Evolutionary conservation across 2,888 invertebrate genomes (phyloP).

Genomic region (Sphaeridia pumilis): DNA sequence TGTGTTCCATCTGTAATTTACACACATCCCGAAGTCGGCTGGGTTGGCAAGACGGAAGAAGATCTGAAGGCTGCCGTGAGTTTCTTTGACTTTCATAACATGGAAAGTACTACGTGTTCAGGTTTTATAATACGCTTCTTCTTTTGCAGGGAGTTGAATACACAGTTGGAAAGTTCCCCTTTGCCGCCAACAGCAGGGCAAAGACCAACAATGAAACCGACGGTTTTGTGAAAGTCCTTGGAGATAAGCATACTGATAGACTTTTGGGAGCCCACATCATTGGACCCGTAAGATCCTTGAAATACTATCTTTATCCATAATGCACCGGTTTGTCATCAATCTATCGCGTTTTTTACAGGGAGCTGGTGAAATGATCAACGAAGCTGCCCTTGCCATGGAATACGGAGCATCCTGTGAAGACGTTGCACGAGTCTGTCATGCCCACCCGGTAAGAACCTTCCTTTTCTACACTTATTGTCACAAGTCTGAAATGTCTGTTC

Average conservation of each 20-base stretch:
- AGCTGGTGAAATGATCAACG: conserved; percentile 95
- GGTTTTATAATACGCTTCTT: no score
- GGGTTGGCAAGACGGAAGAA: conserved; percentile 94
- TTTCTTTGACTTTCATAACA: no score
- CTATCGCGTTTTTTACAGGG: conserved; percentile 44
- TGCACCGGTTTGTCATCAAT: no score
- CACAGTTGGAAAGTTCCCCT: conserved; percentile 96
- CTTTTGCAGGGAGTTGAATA: conserved; percentile 68
- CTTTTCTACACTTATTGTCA: background rate
- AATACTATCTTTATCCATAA: no score
- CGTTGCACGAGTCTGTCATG: conserved; percentile 95
- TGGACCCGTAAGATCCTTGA: conserved; percentile 73
- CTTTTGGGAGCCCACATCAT: conserved; percentile 96
- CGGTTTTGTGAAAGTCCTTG: conserved; percentile 90
- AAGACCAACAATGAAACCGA: conserved; percentile 97
- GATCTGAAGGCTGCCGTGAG: conserved; percentile 80
- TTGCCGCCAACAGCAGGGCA: conserved; percentile 93
- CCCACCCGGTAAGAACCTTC: conserved; percentile 91
- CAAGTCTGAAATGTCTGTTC: background rate
- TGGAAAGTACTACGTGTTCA: no score
- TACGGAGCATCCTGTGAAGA: conserved; percentile 99
- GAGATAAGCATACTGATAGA: conserved; percentile 85
- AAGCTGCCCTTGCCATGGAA: conserved; percentile 95
- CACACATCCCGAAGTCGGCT: conserved; percentile 97
- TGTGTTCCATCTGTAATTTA: conserved; percentile 99